A percentile compares a stretch with the other conserved stretches of the same genome.
Evolutionary conservation across 2,888 invertebrate genomes (phyloP).

Genomic region (Clunio marinus): DNA sequence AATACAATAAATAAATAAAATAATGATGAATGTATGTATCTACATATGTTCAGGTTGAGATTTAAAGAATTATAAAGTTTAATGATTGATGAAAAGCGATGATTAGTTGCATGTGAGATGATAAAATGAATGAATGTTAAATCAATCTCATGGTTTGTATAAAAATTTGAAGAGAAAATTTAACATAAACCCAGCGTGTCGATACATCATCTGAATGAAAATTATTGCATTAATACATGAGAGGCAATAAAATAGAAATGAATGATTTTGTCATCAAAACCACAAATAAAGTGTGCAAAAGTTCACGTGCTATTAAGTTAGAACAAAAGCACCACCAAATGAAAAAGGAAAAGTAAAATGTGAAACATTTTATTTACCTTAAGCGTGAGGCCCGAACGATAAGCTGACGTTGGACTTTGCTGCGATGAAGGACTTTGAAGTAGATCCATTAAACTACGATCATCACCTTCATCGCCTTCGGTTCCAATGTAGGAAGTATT

Average conservation of each 20-base stretch:
- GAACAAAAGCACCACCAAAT: slow-evolving; percentile 42
- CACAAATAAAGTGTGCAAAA: no score
- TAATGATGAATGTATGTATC: no score
- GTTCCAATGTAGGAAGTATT: slow-evolving; percentile 60
- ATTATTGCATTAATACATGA: no score
- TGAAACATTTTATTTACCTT: slow-evolving; percentile 60
- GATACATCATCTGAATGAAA: slow-evolving; percentile 7
- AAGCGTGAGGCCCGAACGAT: slow-evolving; percentile 52
- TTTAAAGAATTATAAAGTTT: no score
- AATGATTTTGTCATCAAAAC: background rate
- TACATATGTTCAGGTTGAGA: no score
- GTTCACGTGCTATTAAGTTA: background rate
- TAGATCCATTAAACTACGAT: slow-evolving; percentile 56
- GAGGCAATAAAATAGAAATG: background rate
- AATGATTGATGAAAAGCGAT: no score
- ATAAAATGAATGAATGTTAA: background rate
- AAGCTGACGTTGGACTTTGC: slow-evolving; percentile 41
- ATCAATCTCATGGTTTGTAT: background rate
- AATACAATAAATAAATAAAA: no score
- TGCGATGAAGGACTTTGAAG: slow-evolving; percentile 46
- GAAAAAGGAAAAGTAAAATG: no score
- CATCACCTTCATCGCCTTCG: slow-evolving; percentile 69
- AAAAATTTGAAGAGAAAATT: background rate
- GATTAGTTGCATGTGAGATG: no score
- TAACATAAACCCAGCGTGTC: background rate